phyloP scores from a whole-genome alignment of 2,797 vertebrate genomes.

The Thamnophis elegans region DNA sequence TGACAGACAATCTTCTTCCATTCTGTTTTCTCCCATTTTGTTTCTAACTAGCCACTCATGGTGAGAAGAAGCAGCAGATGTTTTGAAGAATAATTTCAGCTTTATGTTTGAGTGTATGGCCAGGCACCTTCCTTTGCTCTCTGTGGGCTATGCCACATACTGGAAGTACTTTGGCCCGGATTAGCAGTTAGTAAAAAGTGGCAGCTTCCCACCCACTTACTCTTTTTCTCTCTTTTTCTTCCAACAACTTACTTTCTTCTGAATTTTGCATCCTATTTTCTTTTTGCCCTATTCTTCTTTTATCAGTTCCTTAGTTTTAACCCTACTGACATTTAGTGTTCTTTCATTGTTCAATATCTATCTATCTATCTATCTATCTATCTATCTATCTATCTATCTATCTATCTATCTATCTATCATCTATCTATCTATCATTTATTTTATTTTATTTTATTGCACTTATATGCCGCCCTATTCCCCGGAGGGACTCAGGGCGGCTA shows the following conservation, averaged over 20 bases:
- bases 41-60: not conserved
- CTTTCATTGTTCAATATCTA: not conserved
- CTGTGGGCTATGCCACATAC: not conserved
- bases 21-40: conserved; percentile 15
- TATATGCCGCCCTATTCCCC: no score
- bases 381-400: no score
- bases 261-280: not conserved
- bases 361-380: not conserved
- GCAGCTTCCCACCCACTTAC: not conserved
- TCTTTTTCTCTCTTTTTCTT: not conserved
- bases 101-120: not conserved
- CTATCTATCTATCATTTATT: no score
- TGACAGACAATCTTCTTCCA: conserved; percentile 25
- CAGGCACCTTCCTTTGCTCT: not conserved
- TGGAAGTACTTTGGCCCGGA: not conserved
- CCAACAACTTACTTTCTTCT: not conserved
- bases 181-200: not conserved
- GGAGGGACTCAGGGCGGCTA: no score
- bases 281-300: not conserved
- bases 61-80: not conserved
- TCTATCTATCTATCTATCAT: no score
- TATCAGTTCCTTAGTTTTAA: not conserved
- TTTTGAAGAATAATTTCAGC: not conserved
- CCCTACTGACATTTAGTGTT: not conserved
- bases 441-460: no score